phyloP scores from a whole-genome alignment of 2,113 vertebrate species.

The Pleuronectes platessa region DNA sequence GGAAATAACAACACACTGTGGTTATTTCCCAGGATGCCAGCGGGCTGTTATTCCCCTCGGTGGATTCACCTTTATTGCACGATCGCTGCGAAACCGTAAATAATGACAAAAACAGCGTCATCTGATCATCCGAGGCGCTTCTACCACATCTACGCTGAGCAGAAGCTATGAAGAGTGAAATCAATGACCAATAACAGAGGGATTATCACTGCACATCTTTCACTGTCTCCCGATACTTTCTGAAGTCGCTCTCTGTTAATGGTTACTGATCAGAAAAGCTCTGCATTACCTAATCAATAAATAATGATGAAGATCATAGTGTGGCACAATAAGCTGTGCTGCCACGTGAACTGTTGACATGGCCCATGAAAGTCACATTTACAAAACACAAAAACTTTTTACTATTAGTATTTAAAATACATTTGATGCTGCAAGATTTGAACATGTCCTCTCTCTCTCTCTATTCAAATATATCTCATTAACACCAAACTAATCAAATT shows the following conservation, averaged over 20 bases:
- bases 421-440: no score
- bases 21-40: conserved; percentile 60
- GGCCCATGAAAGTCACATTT: not conserved
- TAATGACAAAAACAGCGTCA: conserved; percentile 40
- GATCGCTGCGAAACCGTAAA: conserved; percentile 40
- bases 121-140: conserved; percentile 1
- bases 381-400: no score
- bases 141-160: conserved; percentile 23
- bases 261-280: not conserved
- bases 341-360: not conserved
- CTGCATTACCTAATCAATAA: conserved; percentile 2
- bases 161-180: conserved; percentile 15
- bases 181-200: not conserved
- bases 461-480: not conserved
- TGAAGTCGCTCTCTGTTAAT: not conserved
- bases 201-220: conserved; percentile 16
- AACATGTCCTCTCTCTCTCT: not conserved
- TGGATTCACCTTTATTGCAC: conserved; percentile 48
- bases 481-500: not conserved
- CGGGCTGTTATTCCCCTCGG: conserved; percentile 22
- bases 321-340: not conserved
- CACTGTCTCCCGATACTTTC: not conserved
- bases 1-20: conserved; percentile 40
- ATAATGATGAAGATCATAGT: not conserved
- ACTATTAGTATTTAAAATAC: not conserved